Conservation (phyloP, 2,888 invertebrate species). For the Drosophila mercatorum region DNA sequence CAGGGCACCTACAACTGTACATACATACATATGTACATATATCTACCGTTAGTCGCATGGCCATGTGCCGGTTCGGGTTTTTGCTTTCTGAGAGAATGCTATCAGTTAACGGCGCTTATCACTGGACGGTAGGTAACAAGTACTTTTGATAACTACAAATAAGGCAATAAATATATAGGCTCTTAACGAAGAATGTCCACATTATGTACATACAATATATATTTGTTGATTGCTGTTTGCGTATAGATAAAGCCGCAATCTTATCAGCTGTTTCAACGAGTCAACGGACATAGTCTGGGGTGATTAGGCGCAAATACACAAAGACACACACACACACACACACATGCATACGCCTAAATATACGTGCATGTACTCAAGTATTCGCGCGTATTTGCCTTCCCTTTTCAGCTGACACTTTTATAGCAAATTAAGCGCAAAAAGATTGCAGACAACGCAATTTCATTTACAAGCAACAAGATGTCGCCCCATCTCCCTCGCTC, state of each 20-base stretch:
- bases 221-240: slow-evolving; percentile 22
- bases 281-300: slow-evolving; percentile 39
- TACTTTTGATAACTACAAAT: slow-evolving; percentile 33
- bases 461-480: slow-evolving; percentile 40
- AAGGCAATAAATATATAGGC: slow-evolving; percentile 44
- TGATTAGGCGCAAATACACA: slow-evolving; percentile 34
- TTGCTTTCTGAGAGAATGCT: slow-evolving; percentile 14
- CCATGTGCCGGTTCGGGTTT: slow-evolving; percentile 44
- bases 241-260: slow-evolving; percentile 56
- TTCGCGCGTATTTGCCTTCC: slow-evolving; percentile 16
- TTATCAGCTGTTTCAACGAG: slow-evolving; percentile 62
- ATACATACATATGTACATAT: not conserved
- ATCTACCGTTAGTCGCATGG: slow-evolving; percentile 13
- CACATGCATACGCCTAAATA: slow-evolving; percentile 3
- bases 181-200: slow-evolving; percentile 8
- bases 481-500: not conserved
- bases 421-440: slow-evolving; percentile 57
- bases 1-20: not conserved
- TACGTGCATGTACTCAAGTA: slow-evolving; percentile 5
- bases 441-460: slow-evolving; percentile 58
- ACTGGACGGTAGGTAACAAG: slow-evolving; percentile 41
- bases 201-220: slow-evolving; percentile 14
- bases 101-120: slow-evolving; percentile 44
- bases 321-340: slow-evolving; percentile 4
- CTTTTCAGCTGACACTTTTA: slow-evolving; percentile 45